Evolutionary conservation across 2,797 vertebrate species (phyloP), one percentile per base, ranked within the genome.

Genomic region (Rhinophrynus dorsalis): DNA sequence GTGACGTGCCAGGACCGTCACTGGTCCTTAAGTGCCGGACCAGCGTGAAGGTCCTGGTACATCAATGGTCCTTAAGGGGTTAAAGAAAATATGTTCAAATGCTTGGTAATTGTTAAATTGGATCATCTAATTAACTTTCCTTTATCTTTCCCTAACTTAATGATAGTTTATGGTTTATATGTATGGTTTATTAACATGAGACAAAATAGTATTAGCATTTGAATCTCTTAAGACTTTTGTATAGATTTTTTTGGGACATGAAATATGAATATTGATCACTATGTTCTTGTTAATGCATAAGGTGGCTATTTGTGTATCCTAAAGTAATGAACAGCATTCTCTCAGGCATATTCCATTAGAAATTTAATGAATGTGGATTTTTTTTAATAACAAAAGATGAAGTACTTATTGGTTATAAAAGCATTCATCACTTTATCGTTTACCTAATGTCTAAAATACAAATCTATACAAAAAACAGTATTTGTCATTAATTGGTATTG

Each of bases 261-360:
- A 71, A 38, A 23, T 38, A 48, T 64, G 47, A 62, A 40, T 48
- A 71, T 71, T 71, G 59, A 72, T 71, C 18, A 29, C 30, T 27
- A 24, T 64, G 60, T 72, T 56, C 60, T 33, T 65, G 27, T 26
- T 63, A 40, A 50, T 57, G 21, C 60, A 29, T 64, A 30, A 50
- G 51, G 51, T 48, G 51, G 29, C 60, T 30, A 38, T 57, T 63
- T 44, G 56, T 45, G 48, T n/a, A 20, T 37, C 42, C 38, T 21
- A 30, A 64, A 21, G 59, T 63, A 48, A 54, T 48, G 32, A 38
- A 50, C 60, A 70, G 21, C 17, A 64, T 64, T 52, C 58, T 72
- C 42, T 33, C 15, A 52, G 32, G 7, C 1, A 2, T n/a, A 1
- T 38, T 38, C 10, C 5, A 11, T 12, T 38, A 13, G 15, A 38